phyloP scores from a whole-genome alignment of 2,888 invertebrate genomes.

The Automeris io region DNA sequence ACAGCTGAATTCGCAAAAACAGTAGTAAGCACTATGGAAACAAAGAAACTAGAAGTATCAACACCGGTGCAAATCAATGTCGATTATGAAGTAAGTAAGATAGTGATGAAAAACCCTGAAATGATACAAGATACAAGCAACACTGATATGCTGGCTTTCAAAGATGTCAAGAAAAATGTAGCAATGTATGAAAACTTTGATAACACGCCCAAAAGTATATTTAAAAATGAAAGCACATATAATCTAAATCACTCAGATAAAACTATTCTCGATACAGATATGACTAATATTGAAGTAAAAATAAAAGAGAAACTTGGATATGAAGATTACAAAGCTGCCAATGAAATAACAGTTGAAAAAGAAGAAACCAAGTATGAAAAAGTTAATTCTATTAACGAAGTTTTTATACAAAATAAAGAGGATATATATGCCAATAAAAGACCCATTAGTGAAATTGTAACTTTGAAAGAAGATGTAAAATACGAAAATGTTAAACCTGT shows the following conservation, averaged over 20 bases:
- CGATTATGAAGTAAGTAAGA: background rate
- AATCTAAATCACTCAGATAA: background rate
- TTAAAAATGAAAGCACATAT: background rate
- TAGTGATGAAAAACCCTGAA: background rate
- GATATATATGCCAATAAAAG: background rate
- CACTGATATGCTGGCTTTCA: background rate
- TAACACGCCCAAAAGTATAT: background rate
- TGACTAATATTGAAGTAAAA: background rate
- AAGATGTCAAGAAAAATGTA: constrained; percentile 1
- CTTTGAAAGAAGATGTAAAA: background rate
- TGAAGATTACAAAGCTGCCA: background rate
- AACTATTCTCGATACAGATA: background rate
- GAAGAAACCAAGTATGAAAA: background rate
- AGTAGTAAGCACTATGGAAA: background rate
- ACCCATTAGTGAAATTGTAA: background rate
- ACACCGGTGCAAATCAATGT: constrained; percentile 1
- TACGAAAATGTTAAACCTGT: background rate
- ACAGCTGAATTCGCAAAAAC: constrained; percentile 14
- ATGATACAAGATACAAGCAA: background rate
- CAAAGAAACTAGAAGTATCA: background rate
- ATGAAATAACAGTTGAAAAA: background rate
- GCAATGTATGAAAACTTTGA: background rate
- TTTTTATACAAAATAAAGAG: background rate
- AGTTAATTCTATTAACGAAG: background rate
- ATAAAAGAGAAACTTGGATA: background rate